Percentiles rank a stretch among this genome's conserved stretches.
Conservation (phyloP, 1,140 invertebrate genomes). For the Manduca sexta region DNA sequence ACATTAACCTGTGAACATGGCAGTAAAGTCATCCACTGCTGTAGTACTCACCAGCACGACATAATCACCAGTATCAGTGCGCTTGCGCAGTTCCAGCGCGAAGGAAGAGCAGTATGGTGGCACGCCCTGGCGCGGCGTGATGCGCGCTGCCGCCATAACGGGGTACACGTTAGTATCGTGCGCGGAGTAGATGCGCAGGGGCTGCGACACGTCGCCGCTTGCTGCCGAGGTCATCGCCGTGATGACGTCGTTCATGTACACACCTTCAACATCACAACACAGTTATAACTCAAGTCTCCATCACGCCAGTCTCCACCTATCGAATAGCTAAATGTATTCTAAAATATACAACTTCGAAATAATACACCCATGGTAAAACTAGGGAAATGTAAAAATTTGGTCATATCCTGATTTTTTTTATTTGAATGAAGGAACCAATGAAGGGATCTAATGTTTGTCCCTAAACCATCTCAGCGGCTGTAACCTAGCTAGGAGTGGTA, state of each 20-base stretch:
- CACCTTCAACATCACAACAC: constrained; percentile 8
- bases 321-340: background rate
- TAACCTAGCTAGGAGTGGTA: too few species aligned
- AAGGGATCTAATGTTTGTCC: background rate
- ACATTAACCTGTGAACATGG: too few species aligned
- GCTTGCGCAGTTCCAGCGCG: constrained; percentile 18
- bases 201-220: constrained; percentile 7
- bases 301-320: too few species aligned
- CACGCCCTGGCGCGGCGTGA: constrained; percentile 11
- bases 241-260: constrained; percentile 24
- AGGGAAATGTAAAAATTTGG: too few species aligned
- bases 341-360: background rate
- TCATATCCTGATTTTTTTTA: too few species aligned
- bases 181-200: constrained; percentile 21
- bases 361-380: too few species aligned
- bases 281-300: background rate
- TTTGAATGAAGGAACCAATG: too few species aligned
- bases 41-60: constrained; percentile 26
- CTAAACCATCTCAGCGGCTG: background rate
- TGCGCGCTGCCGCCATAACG: constrained; percentile 7
- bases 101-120: constrained; percentile 16
- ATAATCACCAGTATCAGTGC: constrained; percentile 7
- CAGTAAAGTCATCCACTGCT: too few species aligned
- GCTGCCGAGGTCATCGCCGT: constrained; percentile 2
- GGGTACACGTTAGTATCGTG: constrained; percentile 27